These are phyloP conservation scores for Emydocephalus ijimae DNA, from an alignment of 2,113 vertebrate genomes.

Conservation along the genomic window DNA sequence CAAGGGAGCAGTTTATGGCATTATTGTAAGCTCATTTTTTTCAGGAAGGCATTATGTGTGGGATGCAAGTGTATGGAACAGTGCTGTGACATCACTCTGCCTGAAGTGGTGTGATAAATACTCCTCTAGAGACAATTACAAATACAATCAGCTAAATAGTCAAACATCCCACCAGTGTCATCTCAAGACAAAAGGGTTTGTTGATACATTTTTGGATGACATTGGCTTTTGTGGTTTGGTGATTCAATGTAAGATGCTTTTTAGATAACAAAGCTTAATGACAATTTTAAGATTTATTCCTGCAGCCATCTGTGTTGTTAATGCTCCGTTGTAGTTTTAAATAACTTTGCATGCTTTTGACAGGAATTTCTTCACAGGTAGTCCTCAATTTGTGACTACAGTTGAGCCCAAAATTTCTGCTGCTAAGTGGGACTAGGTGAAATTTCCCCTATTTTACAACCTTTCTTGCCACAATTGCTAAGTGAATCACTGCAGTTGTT, in stretches of 20 bases:
- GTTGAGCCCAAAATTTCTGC: not conserved
- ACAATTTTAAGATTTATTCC: not conserved
- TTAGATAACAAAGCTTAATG: not conserved
- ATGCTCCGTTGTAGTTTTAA: not conserved
- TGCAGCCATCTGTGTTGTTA: fast-evolving
- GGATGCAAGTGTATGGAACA: not conserved
- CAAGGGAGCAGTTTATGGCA: not conserved
- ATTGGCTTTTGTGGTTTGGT: fast-evolving
- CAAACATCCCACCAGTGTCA: fast-evolving
- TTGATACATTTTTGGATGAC: fast-evolving
- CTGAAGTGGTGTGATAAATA: not conserved
- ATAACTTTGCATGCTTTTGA: not conserved
- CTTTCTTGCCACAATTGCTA: not conserved
- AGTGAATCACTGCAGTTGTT: not conserved
- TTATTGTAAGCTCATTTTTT: fast-evolving
- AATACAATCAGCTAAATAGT: not conserved
- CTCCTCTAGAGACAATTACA: not conserved
- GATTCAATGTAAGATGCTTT: fast-evolving
- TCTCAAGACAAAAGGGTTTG: fast-evolving
- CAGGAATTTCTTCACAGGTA: not conserved
- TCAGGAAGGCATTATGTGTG: not conserved
- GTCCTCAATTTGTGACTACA: not conserved
- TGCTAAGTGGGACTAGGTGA: not conserved
- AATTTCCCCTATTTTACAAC: not conserved
- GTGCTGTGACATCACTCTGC: fast-evolving